Base-by-base conservation (phyloP, 2,888 invertebrate species). In the Luperina testacea region DNA sequence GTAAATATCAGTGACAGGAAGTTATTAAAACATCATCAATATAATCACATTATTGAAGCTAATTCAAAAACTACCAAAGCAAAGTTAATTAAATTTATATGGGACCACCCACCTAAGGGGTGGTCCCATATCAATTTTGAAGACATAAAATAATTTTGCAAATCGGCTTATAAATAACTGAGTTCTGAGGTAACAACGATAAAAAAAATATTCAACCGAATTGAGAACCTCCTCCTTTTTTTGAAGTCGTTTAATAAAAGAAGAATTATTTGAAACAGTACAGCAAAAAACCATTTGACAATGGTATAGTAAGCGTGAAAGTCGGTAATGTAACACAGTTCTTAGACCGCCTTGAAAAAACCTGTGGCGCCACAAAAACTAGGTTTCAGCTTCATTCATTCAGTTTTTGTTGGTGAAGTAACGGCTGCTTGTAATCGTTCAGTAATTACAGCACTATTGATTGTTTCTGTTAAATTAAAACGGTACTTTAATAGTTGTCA, bases 371-470 rank as follows among this genome's bases (percentile, higher is more conserved):
- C 61, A 32, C 65, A 83, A 84, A 87, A 84, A 87, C 79, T 65
- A 78, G 73, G 42, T 76, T 84, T 84, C 73, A 79, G 72, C 72
- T 57, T 73, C 80, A 83, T 80, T 83, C 80, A 72, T 48, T 38
- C 38, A 77, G 61, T 83, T 84, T 87, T 84, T 87, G 75, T 32
- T 32, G 24, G 61, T 75, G 71, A 64, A 64, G 70, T 75, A 87
- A 87, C 71, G 63, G 86, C 59, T 53, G 51, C 61, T 42, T 71
- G 78, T 81, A 81, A 87, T 77, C 57, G 78, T 87, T 87, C 80
- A 73, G 84, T 77, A 80, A 83, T 87, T 79, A 64, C 72, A 63
- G 70, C 74, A 78, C 73, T 75, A 73, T 75, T 72, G 70, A 71
- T 80, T 59, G 78, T 68, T 70, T 73, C 53, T 69, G 38, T 48